A percentile compares a stretch with the other conserved stretches of the same genome.
Evolutionary conservation across 1,140 invertebrate species (phyloP).

Genomic region (Cherax quadricarinatus): DNA sequence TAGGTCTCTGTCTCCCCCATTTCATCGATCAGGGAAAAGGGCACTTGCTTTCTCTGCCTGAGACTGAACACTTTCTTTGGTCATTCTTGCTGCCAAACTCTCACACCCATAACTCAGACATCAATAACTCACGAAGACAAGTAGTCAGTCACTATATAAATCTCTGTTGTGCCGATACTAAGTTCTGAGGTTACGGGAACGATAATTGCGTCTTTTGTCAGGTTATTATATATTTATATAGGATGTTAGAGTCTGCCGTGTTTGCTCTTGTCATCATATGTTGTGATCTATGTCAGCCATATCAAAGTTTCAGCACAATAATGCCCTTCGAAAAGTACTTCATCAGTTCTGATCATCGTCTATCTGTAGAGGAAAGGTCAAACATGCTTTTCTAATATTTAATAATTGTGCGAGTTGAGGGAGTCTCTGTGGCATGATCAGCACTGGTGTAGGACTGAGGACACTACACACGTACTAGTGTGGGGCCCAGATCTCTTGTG

Average conservation of each 20-base stretch:
- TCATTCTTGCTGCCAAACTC: not conserved
- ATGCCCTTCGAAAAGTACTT: not conserved
- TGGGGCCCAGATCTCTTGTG: not conserved
- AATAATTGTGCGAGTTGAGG: not conserved
- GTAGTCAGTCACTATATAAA: not conserved
- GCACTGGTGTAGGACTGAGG: not conserved
- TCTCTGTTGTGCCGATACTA: slow-evolving; percentile 6
- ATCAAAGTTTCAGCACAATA: not conserved
- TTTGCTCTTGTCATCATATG: not conserved
- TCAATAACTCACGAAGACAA: not conserved
- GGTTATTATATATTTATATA: not conserved
- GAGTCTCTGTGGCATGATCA: not conserved
- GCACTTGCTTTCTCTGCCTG: not conserved
- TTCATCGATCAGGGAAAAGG: not conserved
- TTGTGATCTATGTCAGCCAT: not conserved
- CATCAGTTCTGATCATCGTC: not conserved
- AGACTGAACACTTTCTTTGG: not conserved
- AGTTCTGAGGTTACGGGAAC: slow-evolving; percentile 53
- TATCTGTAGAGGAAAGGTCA: not conserved
- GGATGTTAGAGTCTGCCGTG: slow-evolving; percentile 4
- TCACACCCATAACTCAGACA: slow-evolving; percentile 14
- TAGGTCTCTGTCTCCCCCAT: not conserved
- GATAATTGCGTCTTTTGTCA: slow-evolving; percentile 22
- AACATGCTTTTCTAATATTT: not conserved
- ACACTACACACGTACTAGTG: not conserved